Conservation (phyloP, 2,888 invertebrate species). For the Lepidocyrtoides sp. region DNA sequence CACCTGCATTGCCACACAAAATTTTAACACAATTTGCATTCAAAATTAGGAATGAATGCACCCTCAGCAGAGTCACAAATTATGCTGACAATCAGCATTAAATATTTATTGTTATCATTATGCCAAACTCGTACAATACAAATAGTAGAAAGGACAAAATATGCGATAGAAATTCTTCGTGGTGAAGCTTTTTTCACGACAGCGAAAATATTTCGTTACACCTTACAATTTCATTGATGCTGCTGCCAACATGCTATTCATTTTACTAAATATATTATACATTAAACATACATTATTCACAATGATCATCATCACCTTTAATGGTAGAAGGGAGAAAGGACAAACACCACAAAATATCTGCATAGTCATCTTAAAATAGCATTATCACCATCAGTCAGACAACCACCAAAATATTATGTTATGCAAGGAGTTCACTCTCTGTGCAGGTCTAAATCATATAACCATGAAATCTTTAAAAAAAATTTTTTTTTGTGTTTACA, state of each 20-base stretch:
- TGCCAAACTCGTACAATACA: constrained; percentile 16
- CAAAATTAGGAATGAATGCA: constrained; percentile 59
- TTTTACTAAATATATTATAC: constrained; percentile 10
- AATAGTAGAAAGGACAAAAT: constrained; percentile 20
- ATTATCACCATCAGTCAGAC: background rate
- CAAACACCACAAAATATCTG: constrained; percentile 62
- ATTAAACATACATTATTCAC: background rate
- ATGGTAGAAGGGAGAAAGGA: no score
- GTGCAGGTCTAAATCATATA: constrained; percentile 56
- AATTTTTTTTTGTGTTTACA: constrained; percentile 36
- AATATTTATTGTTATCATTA: constrained; percentile 16
- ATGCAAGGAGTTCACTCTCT: constrained; percentile 59
- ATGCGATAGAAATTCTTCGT: constrained; percentile 63
- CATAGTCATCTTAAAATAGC: constrained; percentile 70
- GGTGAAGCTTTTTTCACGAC: constrained; percentile 40
- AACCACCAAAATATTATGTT: constrained; percentile 51
- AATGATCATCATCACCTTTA: constrained; percentile 18
- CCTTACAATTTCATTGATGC: constrained; percentile 67
- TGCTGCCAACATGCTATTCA: constrained; percentile 45
- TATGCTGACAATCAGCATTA: constrained; percentile 41
- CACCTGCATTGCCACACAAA: background rate
- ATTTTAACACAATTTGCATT: constrained; percentile 56
- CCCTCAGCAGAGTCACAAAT: constrained; percentile 33
- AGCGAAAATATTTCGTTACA: constrained; percentile 72
- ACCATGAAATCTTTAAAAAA: constrained; percentile 72